Conservation (phyloP, 2,888 invertebrate species). For the Drosophila tanythrix region DNA sequence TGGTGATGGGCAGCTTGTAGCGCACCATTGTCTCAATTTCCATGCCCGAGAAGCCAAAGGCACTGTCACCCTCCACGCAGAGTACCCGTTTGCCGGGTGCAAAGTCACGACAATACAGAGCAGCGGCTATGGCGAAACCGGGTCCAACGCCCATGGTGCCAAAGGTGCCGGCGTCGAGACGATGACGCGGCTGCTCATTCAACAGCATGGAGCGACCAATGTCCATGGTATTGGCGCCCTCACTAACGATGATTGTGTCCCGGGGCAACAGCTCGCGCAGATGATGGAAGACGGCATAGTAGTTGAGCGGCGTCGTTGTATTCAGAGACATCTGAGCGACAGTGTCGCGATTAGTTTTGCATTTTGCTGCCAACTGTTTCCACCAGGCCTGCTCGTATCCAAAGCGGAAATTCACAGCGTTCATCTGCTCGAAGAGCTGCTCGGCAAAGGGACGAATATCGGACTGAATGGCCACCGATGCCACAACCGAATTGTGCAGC, state of each 20-base stretch:
- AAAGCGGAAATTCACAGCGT: slow-evolving; percentile 87
- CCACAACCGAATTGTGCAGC: slow-evolving; percentile 94
- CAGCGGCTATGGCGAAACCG: slow-evolving; percentile 96
- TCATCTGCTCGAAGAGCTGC: slow-evolving; percentile 87
- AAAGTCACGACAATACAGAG: slow-evolving; percentile 93
- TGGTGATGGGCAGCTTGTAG: slow-evolving; percentile 95
- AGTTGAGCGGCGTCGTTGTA: slow-evolving; percentile 92
- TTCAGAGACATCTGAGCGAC: slow-evolving; percentile 89
- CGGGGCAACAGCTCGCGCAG: slow-evolving; percentile 91
- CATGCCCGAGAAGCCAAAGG: slow-evolving; percentile 99
- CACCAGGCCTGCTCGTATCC: slow-evolving; percentile 90
- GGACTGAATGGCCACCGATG: slow-evolving; percentile 92
- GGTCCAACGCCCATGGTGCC: slow-evolving; percentile 98
- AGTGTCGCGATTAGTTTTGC: slow-evolving; percentile 90
- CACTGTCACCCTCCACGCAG: slow-evolving; percentile 98
- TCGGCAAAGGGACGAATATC: slow-evolving; percentile 91
- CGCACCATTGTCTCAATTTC: slow-evolving; percentile 98
- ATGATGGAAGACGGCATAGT: slow-evolving; percentile 95
- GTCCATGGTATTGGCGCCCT: slow-evolving; percentile 99
- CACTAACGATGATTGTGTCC: slow-evolving; percentile 96
- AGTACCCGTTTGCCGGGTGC: slow-evolving; percentile 93
- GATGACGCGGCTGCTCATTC: slow-evolving; percentile 93
- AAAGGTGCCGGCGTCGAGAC: slow-evolving; percentile 98
- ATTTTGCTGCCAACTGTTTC: slow-evolving; percentile 89
- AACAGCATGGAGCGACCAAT: slow-evolving; percentile 95